These are phyloP conservation scores for Pseudolaguvia tuberculata DNA, from an alignment of 2,113 vertebrate species.

Conservation along the genomic window DNA sequence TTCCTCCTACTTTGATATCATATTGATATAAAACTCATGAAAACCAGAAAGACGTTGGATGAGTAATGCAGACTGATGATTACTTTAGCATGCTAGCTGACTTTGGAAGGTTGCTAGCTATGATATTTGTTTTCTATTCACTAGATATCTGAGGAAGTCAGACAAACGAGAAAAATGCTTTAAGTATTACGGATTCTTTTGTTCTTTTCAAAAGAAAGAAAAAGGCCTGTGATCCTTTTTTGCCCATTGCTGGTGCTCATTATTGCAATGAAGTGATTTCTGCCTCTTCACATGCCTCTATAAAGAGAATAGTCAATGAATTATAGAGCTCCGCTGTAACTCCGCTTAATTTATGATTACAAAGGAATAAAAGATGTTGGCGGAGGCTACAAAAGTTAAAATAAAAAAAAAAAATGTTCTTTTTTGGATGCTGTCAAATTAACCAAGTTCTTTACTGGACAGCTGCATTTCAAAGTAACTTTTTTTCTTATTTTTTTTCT, in stretches of 20 bases:
- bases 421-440: conserved; percentile 41
- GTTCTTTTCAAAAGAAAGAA: conserved; percentile 65
- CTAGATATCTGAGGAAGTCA: conserved; percentile 62
- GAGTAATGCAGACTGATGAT: conserved; percentile 59
- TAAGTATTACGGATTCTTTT: conserved; percentile 65
- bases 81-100: conserved; percentile 56
- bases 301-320: conserved; percentile 69
- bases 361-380: conserved; percentile 59
- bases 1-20: conserved; percentile 61
- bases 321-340: conserved; percentile 51
- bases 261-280: conserved; percentile 65
- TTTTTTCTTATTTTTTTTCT: conserved; percentile 12
- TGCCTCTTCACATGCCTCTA: conserved; percentile 58
- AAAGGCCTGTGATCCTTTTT: conserved; percentile 49
- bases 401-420: conserved; percentile 45
- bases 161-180: conserved; percentile 64
- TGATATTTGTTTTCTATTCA: conserved; percentile 61
- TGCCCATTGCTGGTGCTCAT: conserved; percentile 58
- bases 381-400: conserved; percentile 43
- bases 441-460: conserved; percentile 48
- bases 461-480: conserved; percentile 29
- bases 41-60: conserved; percentile 60
- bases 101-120: conserved; percentile 56
- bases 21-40: conserved; percentile 57
- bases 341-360: conserved; percentile 62